Conservation (phyloP, 1,140 invertebrate genomes). For the Platyscapa corneri region DNA sequence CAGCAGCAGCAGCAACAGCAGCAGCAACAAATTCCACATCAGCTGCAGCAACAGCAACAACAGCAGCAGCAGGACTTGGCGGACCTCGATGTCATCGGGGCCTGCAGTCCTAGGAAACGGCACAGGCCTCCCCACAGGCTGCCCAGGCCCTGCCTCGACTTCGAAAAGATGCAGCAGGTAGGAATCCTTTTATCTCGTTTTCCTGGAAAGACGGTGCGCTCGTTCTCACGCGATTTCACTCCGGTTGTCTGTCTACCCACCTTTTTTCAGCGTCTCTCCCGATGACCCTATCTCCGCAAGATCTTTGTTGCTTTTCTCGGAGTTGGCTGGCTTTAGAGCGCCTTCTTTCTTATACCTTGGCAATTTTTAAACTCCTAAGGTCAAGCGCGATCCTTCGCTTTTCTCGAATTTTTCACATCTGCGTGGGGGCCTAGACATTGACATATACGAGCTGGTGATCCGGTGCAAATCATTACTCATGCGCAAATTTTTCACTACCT, state of each 20-base stretch:
- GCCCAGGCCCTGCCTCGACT: conserved; percentile 92
- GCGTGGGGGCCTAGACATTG: too few relatives aligned
- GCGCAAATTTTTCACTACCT: too few relatives aligned
- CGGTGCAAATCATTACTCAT: too few relatives aligned
- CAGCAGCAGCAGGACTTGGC: conserved; percentile 60
- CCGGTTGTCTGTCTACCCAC: background rate
- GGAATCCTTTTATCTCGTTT: background rate
- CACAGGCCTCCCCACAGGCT: conserved; percentile 79
- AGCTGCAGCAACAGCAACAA: conserved; percentile 53
- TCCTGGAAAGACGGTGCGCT: background rate
- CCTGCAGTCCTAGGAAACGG: conserved; percentile 78
- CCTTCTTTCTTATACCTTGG: background rate
- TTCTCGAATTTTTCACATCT: background rate
- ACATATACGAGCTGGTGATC: too few relatives aligned
- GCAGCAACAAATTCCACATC: conserved; percentile 52
- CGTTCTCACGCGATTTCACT: background rate
- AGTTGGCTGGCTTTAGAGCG: background rate
- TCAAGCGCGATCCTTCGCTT: background rate
- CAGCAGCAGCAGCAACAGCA: conserved; percentile 58
- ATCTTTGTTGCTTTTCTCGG: background rate
- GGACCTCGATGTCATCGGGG: conserved; percentile 69
- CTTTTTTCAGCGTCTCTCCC: background rate
- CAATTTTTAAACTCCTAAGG: background rate
- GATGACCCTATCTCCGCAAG: background rate
- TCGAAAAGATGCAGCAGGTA: conserved; percentile 97